Base-by-base conservation (phyloP, 2,888 invertebrate species). In the Thera obeliscata region DNA sequence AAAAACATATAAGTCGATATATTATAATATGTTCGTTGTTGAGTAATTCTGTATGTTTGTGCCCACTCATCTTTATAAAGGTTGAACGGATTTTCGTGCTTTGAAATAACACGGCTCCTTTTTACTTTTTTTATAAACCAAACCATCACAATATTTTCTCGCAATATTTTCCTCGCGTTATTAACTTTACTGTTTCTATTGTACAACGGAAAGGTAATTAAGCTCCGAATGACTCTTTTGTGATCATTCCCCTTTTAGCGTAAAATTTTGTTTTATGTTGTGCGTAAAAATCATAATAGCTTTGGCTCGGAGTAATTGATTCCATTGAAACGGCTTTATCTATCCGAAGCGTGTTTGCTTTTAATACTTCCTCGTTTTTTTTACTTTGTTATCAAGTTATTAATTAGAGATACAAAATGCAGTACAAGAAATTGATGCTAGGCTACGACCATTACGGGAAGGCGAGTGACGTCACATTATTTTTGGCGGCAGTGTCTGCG, bases 161-260 rank as follows among this genome's bases (percentile, higher is more conserved):
- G 66, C 69, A 70, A 69, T 69, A 66, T 65, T 66, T 75, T 79
- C 7, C 36, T 43, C 56, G 56, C 38, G 58, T 76, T 77, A 81
- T 79, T 82, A 77, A 77, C 75, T 74, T 76, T 80, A 77, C 75
- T 62, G 78, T 79, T 77, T 80, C 76, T 80, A 76, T 78, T 76
- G 79, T 76, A 73, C 74, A 78, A 77, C 75, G 75, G 76, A 74
- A 78, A 77, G 75, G 77, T 80, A 80, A 81, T 84, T 79, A 79
- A 77, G 73, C 67, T 72, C 73, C 72, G 73, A 76, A 80, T 77
- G 78, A 77, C 73, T 75, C 76, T 76, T 72, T 79, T 79, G 78
- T 80, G 71, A 76, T 76, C 76, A 73, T 70, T 77, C 76, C 77
- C 76, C 74, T 74, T 71, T 71, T 67, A 69, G 64, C 67, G 65